A percentile compares a stretch with the other conserved stretches of the same genome.
phyloP scores from a whole-genome alignment of 2,797 vertebrate species.

The Sciaenops ocellatus region DNA sequence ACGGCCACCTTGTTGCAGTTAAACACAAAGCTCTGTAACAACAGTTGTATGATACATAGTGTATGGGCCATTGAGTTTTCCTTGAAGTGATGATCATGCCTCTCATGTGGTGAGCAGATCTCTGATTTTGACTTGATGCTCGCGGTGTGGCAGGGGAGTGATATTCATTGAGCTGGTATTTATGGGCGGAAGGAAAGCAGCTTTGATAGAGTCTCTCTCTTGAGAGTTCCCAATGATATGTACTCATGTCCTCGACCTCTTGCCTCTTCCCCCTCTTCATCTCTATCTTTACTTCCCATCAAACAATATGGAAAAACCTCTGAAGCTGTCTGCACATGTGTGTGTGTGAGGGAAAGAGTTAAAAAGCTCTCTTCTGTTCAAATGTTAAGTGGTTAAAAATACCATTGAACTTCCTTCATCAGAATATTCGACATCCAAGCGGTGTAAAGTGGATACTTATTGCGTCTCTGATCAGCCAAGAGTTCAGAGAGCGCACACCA shows the following conservation, averaged over 20 bases:
- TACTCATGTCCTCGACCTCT: slow-evolving; percentile 75
- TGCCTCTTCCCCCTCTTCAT: slow-evolving; percentile 64
- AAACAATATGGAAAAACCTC: slow-evolving; percentile 48
- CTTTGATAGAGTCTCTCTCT: slow-evolving; percentile 77
- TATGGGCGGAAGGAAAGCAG: slow-evolving; percentile 79
- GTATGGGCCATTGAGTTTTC: slow-evolving; percentile 5
- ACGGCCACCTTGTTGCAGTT: slow-evolving; percentile 21
- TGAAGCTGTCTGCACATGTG: slow-evolving; percentile 23
- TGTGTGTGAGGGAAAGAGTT: slow-evolving; percentile 40
- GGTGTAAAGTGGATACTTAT: slow-evolving; percentile 33
- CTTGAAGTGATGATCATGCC: slow-evolving; percentile 38
- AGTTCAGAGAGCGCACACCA: slow-evolving; percentile 4
- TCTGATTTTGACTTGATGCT: slow-evolving; percentile 63
- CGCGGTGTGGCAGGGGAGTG: slow-evolving; percentile 19
- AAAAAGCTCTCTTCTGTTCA: slow-evolving; percentile 38
- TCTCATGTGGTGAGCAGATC: slow-evolving; percentile 84
- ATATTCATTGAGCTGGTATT: slow-evolving; percentile 80
- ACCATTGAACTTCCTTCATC: slow-evolving; percentile 42
- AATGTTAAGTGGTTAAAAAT: slow-evolving; percentile 39
- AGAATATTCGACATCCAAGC: slow-evolving; percentile 27
- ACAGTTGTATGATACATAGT: slow-evolving; percentile 33
- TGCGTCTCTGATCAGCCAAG: background rate
- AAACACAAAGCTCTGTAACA: slow-evolving; percentile 9
- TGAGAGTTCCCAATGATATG: slow-evolving; percentile 72
- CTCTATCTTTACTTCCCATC: slow-evolving; percentile 62